phyloP scores from a whole-genome alignment of 2,113 vertebrate species.

The Cheilinus undulatus region DNA sequence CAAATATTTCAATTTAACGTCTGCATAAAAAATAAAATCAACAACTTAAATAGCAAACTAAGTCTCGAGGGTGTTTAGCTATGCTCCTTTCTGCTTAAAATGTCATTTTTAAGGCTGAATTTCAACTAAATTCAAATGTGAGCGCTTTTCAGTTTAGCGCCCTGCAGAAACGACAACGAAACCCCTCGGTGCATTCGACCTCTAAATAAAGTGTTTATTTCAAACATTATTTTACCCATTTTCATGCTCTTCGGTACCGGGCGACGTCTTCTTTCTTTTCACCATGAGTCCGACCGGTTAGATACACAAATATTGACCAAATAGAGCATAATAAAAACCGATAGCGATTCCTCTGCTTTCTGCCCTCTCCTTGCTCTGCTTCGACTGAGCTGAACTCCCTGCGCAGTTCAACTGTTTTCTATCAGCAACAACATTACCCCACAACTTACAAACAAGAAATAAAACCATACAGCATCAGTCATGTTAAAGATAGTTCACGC shows the following conservation, averaged over 20 bases:
- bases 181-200: slow-evolving; percentile 80
- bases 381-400: slow-evolving; percentile 87
- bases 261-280: slow-evolving; percentile 88
- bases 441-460: slow-evolving; percentile 52
- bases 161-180: slow-evolving; percentile 85
- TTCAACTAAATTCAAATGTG: slow-evolving; percentile 81
- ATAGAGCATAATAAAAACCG: slow-evolving; percentile 86
- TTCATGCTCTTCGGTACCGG: slow-evolving; percentile 82
- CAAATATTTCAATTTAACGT: slow-evolving; percentile 75
- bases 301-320: slow-evolving; percentile 74
- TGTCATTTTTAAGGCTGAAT: slow-evolving; percentile 50
- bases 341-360: slow-evolving; percentile 77
- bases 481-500: neutral
- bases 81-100: slow-evolving; percentile 34
- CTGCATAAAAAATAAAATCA: slow-evolving; percentile 46
- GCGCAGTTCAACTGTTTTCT: slow-evolving; percentile 82
- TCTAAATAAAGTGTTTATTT: slow-evolving; percentile 84
- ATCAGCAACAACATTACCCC: slow-evolving; percentile 79
- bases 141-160: slow-evolving; percentile 87
- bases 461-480: neutral
- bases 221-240: slow-evolving; percentile 82
- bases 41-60: slow-evolving; percentile 31
- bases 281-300: slow-evolving; percentile 88
- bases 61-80: slow-evolving; percentile 8
- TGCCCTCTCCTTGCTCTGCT: slow-evolving; percentile 75